Evolutionary conservation across 2,888 invertebrate genomes (phyloP), one percentile per base, ranked within the genome.

Genomic region (Drosophila parthenogenetica): DNA sequence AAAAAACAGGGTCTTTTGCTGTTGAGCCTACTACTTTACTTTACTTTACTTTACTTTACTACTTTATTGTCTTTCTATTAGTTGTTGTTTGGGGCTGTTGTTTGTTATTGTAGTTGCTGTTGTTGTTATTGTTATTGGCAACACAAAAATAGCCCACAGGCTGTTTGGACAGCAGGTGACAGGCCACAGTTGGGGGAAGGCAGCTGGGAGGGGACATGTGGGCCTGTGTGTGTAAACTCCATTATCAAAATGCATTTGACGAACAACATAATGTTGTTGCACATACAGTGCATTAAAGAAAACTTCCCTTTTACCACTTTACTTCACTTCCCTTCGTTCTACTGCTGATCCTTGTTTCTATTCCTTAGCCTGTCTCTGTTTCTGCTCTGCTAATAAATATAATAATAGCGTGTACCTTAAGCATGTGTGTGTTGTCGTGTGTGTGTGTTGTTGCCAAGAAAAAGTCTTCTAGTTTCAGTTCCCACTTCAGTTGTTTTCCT

Each of bases 181-280:
- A 22, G 32, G 11, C 17, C 17, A 8, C 29, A 17, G 3, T 29
- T 13, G 25, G 10, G 7, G n/a, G 2, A n/a, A n/a, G 29, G 11
- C 29, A 17, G 3, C 32, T 13, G 25, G 10, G 7, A 16, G 2
- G 14, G 4, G 4, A 46, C 22, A 11, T 1, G 4, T 16, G 5
- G 35, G 11, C 8, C 16, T 39, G 29, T 59, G 35, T 54, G 40
- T 69, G 69, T 49, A 69, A 70, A 70, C 70, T 74, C 40, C 37
- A 73, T 73, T 73, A 74, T 73, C 70, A 66, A 74, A 74, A 62
- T 73, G 58, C 73, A 74, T 73, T 73, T 69, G 60, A 58, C 48
- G 63, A 64, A 45, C 59, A 64, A 45, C 59, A 22, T 19, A 42
- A 49, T 40, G 29, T 69, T 37, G 48, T 49, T 73, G 66, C 67